Conservation (phyloP, 2,888 invertebrate genomes). For the Chrysomela aeneicollis region DNA sequence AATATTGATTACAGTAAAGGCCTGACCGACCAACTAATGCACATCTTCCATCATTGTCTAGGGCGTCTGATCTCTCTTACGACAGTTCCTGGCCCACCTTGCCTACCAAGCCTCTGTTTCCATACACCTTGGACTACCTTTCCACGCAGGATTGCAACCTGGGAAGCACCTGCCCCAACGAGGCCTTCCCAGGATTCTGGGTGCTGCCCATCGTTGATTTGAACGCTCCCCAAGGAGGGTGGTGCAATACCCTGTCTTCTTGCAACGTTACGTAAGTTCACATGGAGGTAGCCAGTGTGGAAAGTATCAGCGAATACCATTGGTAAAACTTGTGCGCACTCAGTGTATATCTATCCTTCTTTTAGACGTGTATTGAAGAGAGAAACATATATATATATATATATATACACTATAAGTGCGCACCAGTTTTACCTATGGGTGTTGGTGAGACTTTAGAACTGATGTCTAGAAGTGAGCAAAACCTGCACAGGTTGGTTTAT, state of each 20-base stretch:
- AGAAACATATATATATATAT: too few relatives aligned
- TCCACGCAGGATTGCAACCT: slow-evolving; percentile 65
- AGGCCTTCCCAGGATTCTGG: slow-evolving; percentile 70
- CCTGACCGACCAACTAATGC: too few relatives aligned
- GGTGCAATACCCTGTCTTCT: slow-evolving; percentile 68
- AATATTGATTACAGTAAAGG: too few relatives aligned
- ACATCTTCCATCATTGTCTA: too few relatives aligned
- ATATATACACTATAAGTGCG: too few relatives aligned
- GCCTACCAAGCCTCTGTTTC: slow-evolving; percentile 66
- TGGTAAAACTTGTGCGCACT: neutral
- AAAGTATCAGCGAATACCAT: slow-evolving; percentile 11
- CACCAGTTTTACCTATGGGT: too few relatives aligned
- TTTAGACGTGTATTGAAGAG: too few relatives aligned
- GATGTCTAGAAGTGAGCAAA: too few relatives aligned
- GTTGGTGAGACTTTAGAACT: too few relatives aligned
- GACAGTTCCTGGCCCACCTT: slow-evolving; percentile 71
- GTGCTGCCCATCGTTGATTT: slow-evolving; percentile 71
- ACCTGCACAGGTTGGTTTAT: too few relatives aligned
- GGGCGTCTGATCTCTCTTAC: slow-evolving; percentile 64
- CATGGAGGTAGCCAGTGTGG: too few relatives aligned
- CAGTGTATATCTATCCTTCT: too few relatives aligned
- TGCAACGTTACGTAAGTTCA: slow-evolving; percentile 65
- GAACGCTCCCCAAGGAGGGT: slow-evolving; percentile 59
- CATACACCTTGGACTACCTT: slow-evolving; percentile 72
- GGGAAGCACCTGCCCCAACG: slow-evolving; percentile 66